Percentiles rank a stretch among this genome's conserved stretches.
These are phyloP conservation scores for Hypotaenidia okinawae DNA, from an alignment of 2,797 vertebrate genomes.

Conservation along the genomic window DNA sequence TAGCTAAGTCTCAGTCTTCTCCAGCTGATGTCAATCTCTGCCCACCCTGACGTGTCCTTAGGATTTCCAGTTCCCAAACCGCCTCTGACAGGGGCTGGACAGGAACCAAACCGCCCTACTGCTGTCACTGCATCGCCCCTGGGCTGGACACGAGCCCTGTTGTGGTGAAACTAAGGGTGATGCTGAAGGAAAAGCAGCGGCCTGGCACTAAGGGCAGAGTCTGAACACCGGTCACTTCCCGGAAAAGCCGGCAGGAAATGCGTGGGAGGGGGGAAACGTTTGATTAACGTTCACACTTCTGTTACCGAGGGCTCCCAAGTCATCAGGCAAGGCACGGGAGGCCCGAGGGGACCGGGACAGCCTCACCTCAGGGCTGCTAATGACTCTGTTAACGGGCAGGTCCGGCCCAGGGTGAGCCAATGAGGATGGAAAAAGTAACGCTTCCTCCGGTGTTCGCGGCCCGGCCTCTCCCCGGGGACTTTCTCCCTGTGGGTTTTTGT, in stretches of 20 bases:
- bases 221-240: neutral
- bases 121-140: neutral
- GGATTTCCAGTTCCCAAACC: neutral
- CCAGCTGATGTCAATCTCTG: neutral
- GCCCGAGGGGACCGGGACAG: neutral
- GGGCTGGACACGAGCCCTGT: rapidly evolving
- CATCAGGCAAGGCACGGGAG: no score
- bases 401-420: neutral
- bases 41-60: neutral
- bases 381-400: no score
- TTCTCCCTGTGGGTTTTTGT: neutral
- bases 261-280: no score
- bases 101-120: neutral
- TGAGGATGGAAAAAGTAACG: rapidly evolving
- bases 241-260: neutral
- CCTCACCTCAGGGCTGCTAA: neutral
- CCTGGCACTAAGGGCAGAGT: neutral
- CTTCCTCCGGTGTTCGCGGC: neutral
- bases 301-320: neutral
- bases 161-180: neutral
- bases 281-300: neutral
- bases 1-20: neutral
- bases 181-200: no score
- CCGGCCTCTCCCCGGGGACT: neutral
- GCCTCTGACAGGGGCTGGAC: neutral